phyloP scores from a whole-genome alignment of 2,888 invertebrate species.

The Phyllotreta striolata region DNA sequence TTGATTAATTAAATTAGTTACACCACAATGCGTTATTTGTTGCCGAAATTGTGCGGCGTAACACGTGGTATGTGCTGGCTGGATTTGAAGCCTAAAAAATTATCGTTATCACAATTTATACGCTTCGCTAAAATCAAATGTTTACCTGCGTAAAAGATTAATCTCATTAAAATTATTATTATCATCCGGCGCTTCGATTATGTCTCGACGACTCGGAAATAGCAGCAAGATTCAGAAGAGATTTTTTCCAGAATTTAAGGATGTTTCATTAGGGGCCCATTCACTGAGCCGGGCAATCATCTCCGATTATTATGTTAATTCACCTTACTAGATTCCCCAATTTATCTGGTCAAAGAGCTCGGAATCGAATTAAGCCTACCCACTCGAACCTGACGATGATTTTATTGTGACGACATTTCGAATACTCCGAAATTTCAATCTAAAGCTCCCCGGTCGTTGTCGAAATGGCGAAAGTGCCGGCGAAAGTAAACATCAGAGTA shows the following conservation, averaged over 20 bases:
- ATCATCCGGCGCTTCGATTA: too few relatives aligned
- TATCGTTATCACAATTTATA: too few relatives aligned
- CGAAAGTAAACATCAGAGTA: background rate
- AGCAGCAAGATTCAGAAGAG: too few relatives aligned
- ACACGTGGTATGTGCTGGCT: too few relatives aligned
- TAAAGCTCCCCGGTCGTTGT: background rate
- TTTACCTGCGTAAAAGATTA: too few relatives aligned
- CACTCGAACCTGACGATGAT: conserved; percentile 11
- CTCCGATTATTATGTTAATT: conserved; percentile 15
- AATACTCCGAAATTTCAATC: conserved; percentile 10
- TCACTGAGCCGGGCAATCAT: background rate
- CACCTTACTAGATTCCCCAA: background rate
- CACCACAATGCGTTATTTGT: too few relatives aligned
- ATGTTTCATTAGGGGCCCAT: background rate
- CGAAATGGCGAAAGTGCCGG: background rate
- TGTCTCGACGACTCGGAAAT: too few relatives aligned
- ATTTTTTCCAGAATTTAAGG: background rate
- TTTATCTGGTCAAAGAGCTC: conserved; percentile 10
- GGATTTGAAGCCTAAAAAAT: too few relatives aligned
- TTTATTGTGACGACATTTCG: conserved; percentile 12
- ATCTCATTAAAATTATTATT: too few relatives aligned
- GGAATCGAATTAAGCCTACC: conserved; percentile 16
- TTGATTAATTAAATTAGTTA: too few relatives aligned
- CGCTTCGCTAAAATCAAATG: too few relatives aligned
- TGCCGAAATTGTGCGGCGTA: too few relatives aligned